Percentiles rank a stretch among this genome's conserved stretches.
phyloP scores from a whole-genome alignment of 1,140 invertebrate genomes.

The Papilio xuthus region DNA sequence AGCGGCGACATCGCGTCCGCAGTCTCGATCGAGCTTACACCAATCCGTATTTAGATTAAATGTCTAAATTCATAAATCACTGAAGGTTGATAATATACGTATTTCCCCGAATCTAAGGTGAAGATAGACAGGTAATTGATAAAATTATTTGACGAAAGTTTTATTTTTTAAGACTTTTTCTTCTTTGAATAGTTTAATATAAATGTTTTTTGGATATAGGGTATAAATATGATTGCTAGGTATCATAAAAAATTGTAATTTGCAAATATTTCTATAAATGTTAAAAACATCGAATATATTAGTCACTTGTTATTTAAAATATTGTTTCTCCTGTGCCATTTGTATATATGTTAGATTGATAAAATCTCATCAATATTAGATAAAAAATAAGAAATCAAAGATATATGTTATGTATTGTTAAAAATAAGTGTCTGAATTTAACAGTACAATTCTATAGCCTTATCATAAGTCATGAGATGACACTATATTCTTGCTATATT shows the following conservation, averaged over 20 bases:
- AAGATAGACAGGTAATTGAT: neutral
- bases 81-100: slow-evolving; percentile 11
- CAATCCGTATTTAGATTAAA: slow-evolving; percentile 55
- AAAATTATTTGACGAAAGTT: neutral
- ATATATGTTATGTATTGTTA: neutral
- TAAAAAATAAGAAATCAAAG: slow-evolving; percentile 52
- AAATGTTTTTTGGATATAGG: slow-evolving; percentile 9
- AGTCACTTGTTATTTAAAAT: neutral
- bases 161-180: slow-evolving; percentile 20
- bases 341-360: slow-evolving; percentile 8
- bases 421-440: slow-evolving; percentile 47
- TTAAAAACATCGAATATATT: slow-evolving; percentile 22
- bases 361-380: slow-evolving; percentile 38
- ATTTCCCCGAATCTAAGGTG: neutral
- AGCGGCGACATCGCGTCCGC: slow-evolving; percentile 57
- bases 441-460: slow-evolving; percentile 77
- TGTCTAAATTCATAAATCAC: neutral
- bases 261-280: slow-evolving; percentile 4
- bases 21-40: slow-evolving; percentile 66
- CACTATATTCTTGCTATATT: slow-evolving; percentile 42
- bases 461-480: slow-evolving; percentile 53
- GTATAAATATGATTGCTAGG: slow-evolving; percentile 2
- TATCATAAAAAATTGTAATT: neutral
- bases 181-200: slow-evolving; percentile 1
- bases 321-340: slow-evolving; percentile 38